Evolutionary conservation across 2,888 invertebrate genomes (phyloP).

Genomic region (Cantharis flavilabris): DNA sequence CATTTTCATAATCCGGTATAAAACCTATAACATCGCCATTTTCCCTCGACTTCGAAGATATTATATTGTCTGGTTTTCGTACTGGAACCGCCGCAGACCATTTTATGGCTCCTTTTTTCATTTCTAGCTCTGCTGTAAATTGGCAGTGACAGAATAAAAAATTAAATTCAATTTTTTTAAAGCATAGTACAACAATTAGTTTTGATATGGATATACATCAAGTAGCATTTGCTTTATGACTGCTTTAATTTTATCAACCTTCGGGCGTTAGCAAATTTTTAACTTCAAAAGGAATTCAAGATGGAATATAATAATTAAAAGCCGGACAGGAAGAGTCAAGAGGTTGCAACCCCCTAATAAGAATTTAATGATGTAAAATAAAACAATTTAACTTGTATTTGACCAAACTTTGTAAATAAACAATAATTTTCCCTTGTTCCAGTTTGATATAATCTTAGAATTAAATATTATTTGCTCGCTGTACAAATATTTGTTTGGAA

Average conservation of each 20-base stretch:
- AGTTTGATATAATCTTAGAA: too few species aligned
- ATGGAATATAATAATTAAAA: not conserved
- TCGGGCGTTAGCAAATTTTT: not conserved
- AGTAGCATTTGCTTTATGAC: not conserved
- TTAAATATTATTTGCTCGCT: too few species aligned
- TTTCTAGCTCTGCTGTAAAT: not conserved
- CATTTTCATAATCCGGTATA: conserved; percentile 62
- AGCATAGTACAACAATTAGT: not conserved
- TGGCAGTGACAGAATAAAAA: not conserved
- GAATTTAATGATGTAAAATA: not conserved
- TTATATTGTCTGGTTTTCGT: conserved; percentile 59
- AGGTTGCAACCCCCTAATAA: not conserved
- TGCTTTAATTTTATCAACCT: not conserved
- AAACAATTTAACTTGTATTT: not conserved
- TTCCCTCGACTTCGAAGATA: conserved; percentile 58
- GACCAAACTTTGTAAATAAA: not conserved
- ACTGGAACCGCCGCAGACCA: conserved; percentile 59
- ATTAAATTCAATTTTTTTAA: not conserved
- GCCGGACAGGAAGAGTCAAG: not conserved
- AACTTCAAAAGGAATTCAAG: not conserved
- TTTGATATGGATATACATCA: not conserved
- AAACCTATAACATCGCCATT: conserved; percentile 40
- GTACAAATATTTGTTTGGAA: too few species aligned
- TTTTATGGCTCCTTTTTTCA: conserved; percentile 43
- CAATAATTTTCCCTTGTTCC: not conserved